These are phyloP conservation scores for Musca domestica DNA, from an alignment of 1,140 invertebrate species.

Conservation along the genomic window DNA sequence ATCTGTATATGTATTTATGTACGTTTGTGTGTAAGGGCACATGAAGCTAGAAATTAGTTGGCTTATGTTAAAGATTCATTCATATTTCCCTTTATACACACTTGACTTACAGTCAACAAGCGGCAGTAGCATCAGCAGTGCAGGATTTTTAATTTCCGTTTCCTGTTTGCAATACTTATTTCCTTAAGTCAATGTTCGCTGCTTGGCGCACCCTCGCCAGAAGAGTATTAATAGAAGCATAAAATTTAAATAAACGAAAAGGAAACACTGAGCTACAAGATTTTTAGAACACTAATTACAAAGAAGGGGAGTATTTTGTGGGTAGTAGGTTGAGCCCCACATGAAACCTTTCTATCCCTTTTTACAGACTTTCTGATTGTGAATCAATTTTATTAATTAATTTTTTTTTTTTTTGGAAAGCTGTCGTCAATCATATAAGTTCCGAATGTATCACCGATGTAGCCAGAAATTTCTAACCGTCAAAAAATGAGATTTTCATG, in stretches of 20 bases:
- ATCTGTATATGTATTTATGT: no score
- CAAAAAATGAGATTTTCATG: no score
- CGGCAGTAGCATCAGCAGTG: not conserved
- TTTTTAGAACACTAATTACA: slow-evolving; percentile 7
- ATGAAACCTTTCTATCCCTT: no score
- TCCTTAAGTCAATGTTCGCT: slow-evolving; percentile 12
- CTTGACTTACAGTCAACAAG: slow-evolving; percentile 15
- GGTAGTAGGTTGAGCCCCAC: not conserved
- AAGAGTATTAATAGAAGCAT: not conserved
- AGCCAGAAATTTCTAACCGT: no score
- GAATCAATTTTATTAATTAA: no score
- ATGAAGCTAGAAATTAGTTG: no score
- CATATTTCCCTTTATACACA: not conserved
- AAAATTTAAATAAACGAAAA: slow-evolving; percentile 14
- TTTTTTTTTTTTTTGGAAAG: no score
- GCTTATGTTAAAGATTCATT: no score
- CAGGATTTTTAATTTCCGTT: slow-evolving; percentile 14
- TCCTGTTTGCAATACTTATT: slow-evolving; percentile 11
- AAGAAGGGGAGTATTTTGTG: not conserved
- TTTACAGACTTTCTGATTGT: no score
- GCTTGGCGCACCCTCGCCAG: not conserved
- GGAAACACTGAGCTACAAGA: not conserved
- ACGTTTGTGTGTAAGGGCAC: no score
- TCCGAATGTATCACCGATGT: no score
- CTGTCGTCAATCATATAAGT: no score